Evolutionary conservation across 1,140 invertebrate species (phyloP), one percentile per base, ranked within the genome.

Genomic region (Neelides sp.): DNA sequence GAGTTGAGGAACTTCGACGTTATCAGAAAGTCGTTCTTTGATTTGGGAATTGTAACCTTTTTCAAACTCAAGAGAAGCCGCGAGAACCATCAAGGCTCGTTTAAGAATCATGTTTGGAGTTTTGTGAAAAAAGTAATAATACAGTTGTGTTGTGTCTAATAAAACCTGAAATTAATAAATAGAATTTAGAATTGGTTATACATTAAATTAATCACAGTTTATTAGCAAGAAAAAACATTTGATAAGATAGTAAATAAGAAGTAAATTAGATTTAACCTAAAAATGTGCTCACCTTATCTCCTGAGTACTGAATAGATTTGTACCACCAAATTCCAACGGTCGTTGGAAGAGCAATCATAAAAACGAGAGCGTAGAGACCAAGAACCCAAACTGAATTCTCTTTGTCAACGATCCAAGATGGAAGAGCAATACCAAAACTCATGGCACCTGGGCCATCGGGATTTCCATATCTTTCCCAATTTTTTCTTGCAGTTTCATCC

Each of bases 351-450:
- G 91, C 87, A 44, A 98, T 81, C 92, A 99, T 98, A 64, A 99
- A 98, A 1, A 98, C 82, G 35, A 98, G 71, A 17, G 82, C 91
- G 73, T 99, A 99, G 0, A 95, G 73, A 13, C 90, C 91, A 32
- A 98, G 72, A 7, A 97, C 93, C 89, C 90, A 96, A 28, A 98
- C 78, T 58, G 92, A 96, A 69, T 99, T 98, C 71, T 98, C 88
- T 68, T 96, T 94, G 65, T 98, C 93, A n/a, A 99, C 91, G 68
- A 99, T 97, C 95, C 95, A 99, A 46, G 94, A 97, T 17, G 96
- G 96, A 36, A 99, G 70, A 35, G 95, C 96, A 67, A 99, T 99
- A 56, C 96, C 95, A 78, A 98, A 98, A 62, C 87, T 91, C 78
- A 93, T 97, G 19, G 91, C 92, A 57, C 91, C 92, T 26, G 96